Evolutionary conservation across 2,888 invertebrate species (phyloP), one percentile per base, ranked within the genome.

Genomic region (Beris morrisii): DNA sequence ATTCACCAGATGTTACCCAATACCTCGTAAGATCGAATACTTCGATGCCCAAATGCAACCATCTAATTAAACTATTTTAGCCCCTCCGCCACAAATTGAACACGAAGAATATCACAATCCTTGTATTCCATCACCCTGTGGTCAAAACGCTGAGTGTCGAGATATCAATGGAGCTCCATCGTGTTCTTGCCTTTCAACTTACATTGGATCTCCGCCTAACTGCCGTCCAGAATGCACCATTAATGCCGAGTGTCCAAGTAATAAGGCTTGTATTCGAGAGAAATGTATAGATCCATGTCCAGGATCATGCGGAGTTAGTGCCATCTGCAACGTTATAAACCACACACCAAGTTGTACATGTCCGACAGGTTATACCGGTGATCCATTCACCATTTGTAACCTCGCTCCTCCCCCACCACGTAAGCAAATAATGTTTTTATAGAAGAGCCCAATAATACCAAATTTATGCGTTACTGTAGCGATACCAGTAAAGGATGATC

Each of bases 211-310:
- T 65, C 88, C 89, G 63, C 88, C 89, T 4, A 85, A 85, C 71
- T 90, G 89, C 73, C 83, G 86, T 46, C 87, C 88, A 0, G 88
- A 88, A 76, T 89, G 89, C 76, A 82, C 83, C 1, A 84, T 86
- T 43, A 87, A 87, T 74, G 83, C 87, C 28, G 90, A 90, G 67
- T 91, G 91, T 74, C 74, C 86, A 6, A 84, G 86, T 68, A 85
- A 86, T 67, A 79, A 83, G 68, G 86, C 89, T 7, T 90, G 89
- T 73, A 83, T 88, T 31, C 84, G 83, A 69, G 85, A 87, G 74
- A 87, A 84, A 75, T 88, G 88, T 74, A 79, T 81, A 67, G 87
- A 88, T 75, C 88, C 89, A 2, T 90, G 89, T 72, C 85, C 84
- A 46, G 88, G 88, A n/a, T 84, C 87, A 0, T 89, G 88, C 75